Conservation (phyloP, 2,888 invertebrate genomes). For the Caenorhabditis sulstoni region DNA sequence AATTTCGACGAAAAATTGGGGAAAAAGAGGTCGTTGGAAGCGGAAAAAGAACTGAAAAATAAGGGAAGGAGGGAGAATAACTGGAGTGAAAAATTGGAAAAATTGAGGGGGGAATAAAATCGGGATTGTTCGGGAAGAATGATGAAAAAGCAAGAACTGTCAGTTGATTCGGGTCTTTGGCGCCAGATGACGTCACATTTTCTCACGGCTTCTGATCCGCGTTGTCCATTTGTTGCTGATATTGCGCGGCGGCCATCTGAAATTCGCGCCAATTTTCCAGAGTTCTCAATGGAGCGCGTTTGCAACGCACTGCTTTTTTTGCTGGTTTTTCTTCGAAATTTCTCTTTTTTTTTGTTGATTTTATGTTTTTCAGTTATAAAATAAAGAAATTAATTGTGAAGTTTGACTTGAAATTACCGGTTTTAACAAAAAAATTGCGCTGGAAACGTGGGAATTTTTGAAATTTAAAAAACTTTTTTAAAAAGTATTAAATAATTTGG, state of each 20-base stretch:
- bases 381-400: too few relatives aligned
- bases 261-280: neutral
- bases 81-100: neutral
- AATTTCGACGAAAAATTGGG: neutral
- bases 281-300: neutral
- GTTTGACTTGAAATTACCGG: too few relatives aligned
- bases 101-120: neutral
- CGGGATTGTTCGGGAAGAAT: neutral
- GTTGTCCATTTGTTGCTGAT: constrained; percentile 66
- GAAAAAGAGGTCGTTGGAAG: constrained; percentile 4
- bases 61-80: neutral
- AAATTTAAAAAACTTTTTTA: too few relatives aligned
- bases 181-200: constrained; percentile 1
- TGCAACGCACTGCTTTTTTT: neutral
- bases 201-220: constrained; percentile 34
- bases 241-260: constrained; percentile 59
- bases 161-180: constrained; percentile 12
- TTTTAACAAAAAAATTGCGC: too few relatives aligned
- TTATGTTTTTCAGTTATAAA: too few relatives aligned
- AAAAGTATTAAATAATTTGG: too few relatives aligned
- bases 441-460: too few relatives aligned
- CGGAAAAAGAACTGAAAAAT: neutral
- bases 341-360: neutral
- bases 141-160: constrained; percentile 38
- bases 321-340: too few relatives aligned